Percentiles rank a stretch among this genome's conserved stretches.
Conservation (phyloP, 2,888 invertebrate species). For the Autographa gamma region DNA sequence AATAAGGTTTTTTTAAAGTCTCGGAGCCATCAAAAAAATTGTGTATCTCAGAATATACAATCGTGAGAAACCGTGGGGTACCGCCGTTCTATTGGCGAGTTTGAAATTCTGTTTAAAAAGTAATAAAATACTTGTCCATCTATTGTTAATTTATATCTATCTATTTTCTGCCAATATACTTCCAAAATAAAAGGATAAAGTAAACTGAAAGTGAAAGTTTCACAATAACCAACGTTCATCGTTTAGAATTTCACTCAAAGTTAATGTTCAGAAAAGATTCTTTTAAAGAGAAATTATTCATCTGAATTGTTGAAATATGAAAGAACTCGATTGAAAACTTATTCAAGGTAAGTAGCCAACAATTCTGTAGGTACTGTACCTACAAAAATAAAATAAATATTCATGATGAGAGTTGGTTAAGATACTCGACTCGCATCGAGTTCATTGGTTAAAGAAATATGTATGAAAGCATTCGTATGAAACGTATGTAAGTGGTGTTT, state of each 20-base stretch:
- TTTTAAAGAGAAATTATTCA: constrained; percentile 42
- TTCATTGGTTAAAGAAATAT: constrained; percentile 1
- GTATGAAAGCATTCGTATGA: constrained; percentile 1
- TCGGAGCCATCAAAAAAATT: no score
- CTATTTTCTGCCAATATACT: background rate
- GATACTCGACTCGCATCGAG: background rate
- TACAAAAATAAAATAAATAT: constrained; percentile 1
- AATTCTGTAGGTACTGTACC: constrained; percentile 16
- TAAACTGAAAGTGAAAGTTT: constrained; percentile 15
- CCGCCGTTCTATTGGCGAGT: no score
- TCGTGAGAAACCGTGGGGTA: no score
- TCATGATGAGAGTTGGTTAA: background rate
- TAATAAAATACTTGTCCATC: no score
- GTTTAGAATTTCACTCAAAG: constrained; percentile 35
- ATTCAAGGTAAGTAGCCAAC: constrained; percentile 33
- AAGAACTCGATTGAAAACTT: constrained; percentile 41
- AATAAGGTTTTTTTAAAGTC: no score
- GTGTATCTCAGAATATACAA: no score
- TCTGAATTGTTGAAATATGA: constrained; percentile 43
- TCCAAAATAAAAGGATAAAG: background rate
- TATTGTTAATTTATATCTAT: background rate
- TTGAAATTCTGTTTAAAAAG: no score
- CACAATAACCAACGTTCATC: constrained; percentile 23
- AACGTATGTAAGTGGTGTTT: background rate
- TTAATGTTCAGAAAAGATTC: constrained; percentile 26